Base-by-base conservation (phyloP, 1,140 invertebrate species). In the Bathynomus jamesi region DNA sequence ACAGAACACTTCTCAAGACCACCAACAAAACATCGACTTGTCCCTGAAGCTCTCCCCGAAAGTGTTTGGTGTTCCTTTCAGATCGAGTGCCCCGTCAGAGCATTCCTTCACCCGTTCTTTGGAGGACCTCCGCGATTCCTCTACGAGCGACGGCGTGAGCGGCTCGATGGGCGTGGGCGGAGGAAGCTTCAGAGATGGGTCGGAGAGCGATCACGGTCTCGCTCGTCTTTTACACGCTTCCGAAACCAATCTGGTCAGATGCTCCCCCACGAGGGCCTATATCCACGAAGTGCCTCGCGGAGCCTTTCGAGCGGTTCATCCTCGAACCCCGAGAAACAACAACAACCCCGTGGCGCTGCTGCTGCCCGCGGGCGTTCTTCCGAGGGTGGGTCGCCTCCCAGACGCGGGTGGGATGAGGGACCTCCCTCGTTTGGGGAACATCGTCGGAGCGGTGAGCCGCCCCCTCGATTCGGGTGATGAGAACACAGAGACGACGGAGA, bases 111-210 rank as follows among this genome's bases (percentile, higher is more conserved):
- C 77, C 28, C 70, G 78, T 2, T 78, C 78, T 17, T 64, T 79
- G 46, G 78, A 79, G 66, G 78, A 79, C 62, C 66, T 79, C n/a
- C 68, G 78, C 4, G 78, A 79, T 67, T 77, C 76, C 8, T 77
- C 76, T 13, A 74, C 76, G n/a, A 77, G 76, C 31, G 76, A 77
- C 17, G 72, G 76, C 4, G 72, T 77, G 11, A 67, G 46, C 25
- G 72, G 67, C 1, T 67, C 70, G 2, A 28, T 76, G 30, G 75
- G 71, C 13, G 72, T 66, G 2, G 67, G 69, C 28, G 72, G 70
- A 10, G 69, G 76, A 27, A 72, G 71, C 53, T 77, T 74, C 24
- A 64, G 76, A n/a, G 76, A 78, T 27, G 74, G 74, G 24, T 78
- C 76, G 3, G 76, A 76, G 70, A 76, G 74, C 25, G 76, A 78